These are phyloP conservation scores for Lasioglossum leucozonium DNA, from an alignment of 2,888 invertebrate species.

Conservation along the genomic window DNA sequence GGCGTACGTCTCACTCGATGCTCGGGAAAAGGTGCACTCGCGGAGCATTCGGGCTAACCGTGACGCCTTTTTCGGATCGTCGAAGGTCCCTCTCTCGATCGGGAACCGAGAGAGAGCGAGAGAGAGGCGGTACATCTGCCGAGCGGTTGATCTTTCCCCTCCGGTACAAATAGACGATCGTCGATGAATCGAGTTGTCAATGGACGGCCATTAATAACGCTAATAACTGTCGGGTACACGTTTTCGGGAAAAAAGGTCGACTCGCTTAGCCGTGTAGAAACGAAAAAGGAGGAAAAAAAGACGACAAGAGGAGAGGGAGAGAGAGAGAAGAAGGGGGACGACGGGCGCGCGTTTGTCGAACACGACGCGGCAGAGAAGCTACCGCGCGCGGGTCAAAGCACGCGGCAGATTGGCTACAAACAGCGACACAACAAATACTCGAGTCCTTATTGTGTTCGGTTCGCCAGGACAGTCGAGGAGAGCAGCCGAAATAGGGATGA, in stretches of 20 bases:
- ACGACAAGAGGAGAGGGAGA: constrained; percentile 10
- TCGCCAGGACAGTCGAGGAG: constrained; percentile 55
- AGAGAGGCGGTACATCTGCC: constrained; percentile 68
- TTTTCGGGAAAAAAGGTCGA: constrained; percentile 71
- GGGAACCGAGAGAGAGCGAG: constrained; percentile 41
- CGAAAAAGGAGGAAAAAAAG: constrained; percentile 1
- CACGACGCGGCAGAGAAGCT: constrained; percentile 49
- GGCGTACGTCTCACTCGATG: constrained; percentile 18
- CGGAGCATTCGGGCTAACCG: constrained; percentile 31
- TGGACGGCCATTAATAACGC: constrained; percentile 81
- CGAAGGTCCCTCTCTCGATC: constrained; percentile 48
- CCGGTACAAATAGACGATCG: constrained; percentile 65
- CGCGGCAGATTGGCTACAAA: constrained; percentile 80
- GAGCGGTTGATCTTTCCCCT: constrained; percentile 60
- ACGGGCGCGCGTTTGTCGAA: constrained; percentile 27
- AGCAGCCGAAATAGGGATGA: constrained; percentile 12
- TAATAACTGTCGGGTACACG: constrained; percentile 80
- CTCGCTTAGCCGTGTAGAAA: constrained; percentile 22
- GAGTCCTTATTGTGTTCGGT: constrained; percentile 69
- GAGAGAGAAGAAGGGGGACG: constrained; percentile 27
- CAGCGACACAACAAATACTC: constrained; percentile 83
- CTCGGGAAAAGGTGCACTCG: neutral
- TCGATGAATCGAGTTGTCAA: constrained; percentile 76
- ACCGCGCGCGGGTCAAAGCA: constrained; percentile 73
- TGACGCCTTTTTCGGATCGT: constrained; percentile 43